Percentiles rank a stretch among this genome's conserved stretches.
Conservation (phyloP, 37 sponge, comb jelly and placozoan genomes). For the Agelas oroides region DNA sequence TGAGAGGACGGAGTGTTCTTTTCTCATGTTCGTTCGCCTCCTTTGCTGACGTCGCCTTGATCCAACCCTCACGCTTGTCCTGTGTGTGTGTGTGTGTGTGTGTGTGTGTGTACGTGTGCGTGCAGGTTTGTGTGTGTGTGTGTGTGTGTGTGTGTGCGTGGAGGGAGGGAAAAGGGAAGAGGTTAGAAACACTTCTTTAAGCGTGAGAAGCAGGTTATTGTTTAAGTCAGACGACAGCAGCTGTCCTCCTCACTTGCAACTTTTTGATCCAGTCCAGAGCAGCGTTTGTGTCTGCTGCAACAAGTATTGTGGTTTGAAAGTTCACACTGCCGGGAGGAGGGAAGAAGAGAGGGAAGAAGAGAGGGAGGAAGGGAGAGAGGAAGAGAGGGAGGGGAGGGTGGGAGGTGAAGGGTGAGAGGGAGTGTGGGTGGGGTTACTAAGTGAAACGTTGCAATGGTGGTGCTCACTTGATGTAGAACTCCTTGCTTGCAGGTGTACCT, state of each 20-base stretch:
- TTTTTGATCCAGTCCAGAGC: slow-evolving; percentile 62
- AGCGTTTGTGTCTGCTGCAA: slow-evolving; percentile 19
- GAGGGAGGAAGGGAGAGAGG: neutral
- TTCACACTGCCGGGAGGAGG: slow-evolving; percentile 42
- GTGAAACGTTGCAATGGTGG: neutral
- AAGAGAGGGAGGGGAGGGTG: neutral
- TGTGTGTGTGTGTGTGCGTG: neutral
- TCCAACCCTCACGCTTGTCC: slow-evolving; percentile 34
- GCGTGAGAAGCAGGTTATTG: too few species aligned
- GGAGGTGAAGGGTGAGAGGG: neutral
- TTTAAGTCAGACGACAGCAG: too few species aligned
- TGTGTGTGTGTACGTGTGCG: neutral
- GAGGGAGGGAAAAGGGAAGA: neutral
- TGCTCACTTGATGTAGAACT: slow-evolving; percentile 40
- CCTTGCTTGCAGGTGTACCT: neutral
- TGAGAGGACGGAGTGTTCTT: neutral
- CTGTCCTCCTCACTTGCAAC: slow-evolving; percentile 41
- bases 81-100: neutral
- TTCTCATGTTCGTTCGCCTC: slow-evolving; percentile 9
- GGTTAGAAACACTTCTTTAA: too few species aligned
- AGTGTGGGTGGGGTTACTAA: neutral
- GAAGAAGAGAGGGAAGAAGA: too few species aligned
- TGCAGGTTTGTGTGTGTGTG: too few species aligned
- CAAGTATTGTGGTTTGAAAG: slow-evolving; percentile 25
- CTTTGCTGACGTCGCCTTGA: slow-evolving; percentile 20